Evolutionary conservation across 2,113 vertebrate species (phyloP).

Genomic region (Hippocampus comes): DNA sequence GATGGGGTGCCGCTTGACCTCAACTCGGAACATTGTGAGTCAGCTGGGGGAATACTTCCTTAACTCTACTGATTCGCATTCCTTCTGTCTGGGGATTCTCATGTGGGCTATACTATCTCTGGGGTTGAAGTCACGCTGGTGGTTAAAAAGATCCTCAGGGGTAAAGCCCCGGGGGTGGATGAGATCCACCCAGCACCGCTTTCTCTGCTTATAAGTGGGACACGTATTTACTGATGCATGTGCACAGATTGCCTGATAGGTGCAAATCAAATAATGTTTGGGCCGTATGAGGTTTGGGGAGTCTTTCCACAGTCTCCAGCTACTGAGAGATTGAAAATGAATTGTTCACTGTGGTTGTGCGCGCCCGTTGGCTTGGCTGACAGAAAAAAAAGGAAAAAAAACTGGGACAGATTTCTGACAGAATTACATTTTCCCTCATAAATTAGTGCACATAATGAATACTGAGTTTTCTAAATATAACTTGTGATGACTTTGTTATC

Average conservation of each 20-base stretch:
- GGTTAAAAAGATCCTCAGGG: no score
- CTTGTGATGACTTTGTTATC: neutral
- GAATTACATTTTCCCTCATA: neutral
- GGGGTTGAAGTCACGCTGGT: no score
- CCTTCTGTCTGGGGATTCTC: no score
- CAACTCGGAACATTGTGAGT: no score
- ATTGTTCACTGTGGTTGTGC: neutral
- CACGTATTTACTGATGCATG: constrained; percentile 6
- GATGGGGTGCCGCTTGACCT: no score
- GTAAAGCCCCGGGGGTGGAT: no score
- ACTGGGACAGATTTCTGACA: constrained; percentile 10
- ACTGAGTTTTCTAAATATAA: neutral
- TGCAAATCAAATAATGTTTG: constrained; percentile 6
- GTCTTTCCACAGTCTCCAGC: constrained; percentile 1
- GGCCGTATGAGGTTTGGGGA: neutral
- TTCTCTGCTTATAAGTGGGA: constrained; percentile 1
- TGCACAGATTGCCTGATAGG: constrained; percentile 10
- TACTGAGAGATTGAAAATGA: neutral
- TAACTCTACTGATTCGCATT: no score
- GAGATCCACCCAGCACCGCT: neutral
- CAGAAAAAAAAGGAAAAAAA: neutral
- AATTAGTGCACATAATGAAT: neutral
- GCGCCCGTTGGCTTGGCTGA: neutral
- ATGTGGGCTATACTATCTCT: no score
- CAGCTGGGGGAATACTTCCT: no score